Conservation (phyloP, 2,113 vertebrate genomes). For the Seriola rivoliana region DNA sequence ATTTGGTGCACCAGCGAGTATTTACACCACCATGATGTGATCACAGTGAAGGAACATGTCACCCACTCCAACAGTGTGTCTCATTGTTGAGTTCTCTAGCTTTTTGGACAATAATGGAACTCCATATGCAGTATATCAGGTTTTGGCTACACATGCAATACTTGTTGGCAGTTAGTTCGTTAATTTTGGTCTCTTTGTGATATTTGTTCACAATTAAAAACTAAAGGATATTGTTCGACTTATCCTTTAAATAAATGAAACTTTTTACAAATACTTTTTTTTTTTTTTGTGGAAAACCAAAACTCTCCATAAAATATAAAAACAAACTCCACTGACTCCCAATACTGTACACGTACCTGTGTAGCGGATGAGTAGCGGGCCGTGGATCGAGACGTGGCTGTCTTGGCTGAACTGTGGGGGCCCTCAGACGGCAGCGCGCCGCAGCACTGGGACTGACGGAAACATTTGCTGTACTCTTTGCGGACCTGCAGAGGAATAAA, state of each 20-base stretch:
- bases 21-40: background rate
- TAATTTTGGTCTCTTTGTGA: background rate
- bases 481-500: constrained; percentile 87
- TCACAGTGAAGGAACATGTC: background rate
- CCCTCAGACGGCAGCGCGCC: constrained; percentile 92
- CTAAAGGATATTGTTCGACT: background rate
- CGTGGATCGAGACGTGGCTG: constrained; percentile 92
- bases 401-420: constrained; percentile 93
- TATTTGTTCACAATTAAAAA: background rate
- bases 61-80: background rate
- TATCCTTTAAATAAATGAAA: background rate
- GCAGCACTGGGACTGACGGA: constrained; percentile 96
- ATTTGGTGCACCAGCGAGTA: background rate
- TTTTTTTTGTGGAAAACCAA: background rate
- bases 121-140: background rate
- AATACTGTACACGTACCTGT: constrained; percentile 85
- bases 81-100: background rate
- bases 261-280: background rate
- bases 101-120: background rate
- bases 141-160: background rate
- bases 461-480: constrained; percentile 98
- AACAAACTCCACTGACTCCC: background rate
- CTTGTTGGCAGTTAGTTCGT: background rate
- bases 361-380: constrained; percentile 98
- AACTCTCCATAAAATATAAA: background rate